Base-by-base conservation (phyloP, 1,140 invertebrate species). In the Drusus annulatus region DNA sequence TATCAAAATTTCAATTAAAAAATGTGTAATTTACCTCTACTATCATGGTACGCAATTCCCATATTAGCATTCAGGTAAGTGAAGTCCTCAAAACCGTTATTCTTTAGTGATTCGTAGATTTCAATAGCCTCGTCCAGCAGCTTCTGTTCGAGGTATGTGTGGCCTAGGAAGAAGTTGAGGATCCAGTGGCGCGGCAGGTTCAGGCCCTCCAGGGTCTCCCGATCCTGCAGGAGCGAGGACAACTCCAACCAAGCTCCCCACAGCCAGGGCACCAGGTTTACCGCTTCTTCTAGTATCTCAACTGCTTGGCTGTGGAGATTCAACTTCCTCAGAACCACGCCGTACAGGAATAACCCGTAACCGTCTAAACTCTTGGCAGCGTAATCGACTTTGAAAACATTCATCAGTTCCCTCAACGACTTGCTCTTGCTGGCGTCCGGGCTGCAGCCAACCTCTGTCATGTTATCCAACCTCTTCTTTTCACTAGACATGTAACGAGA, bases 181-280 rank as follows among this genome's bases (percentile, higher is more conserved):
- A 99, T 97, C 98, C 98, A 99, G 89, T 98, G 96, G 85, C 94
- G 92, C 0, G 97, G 97, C 28, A 98, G 86, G 52, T 91, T 88
- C 7, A 97, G 84, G 13, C 91, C 91, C 76, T 93, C 90, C 50
- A 97, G 84, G 50, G 91, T 91, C 80, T 92, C 95, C 86, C 93
- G 94, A 84, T 98, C 96, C 81, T 93, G 94, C 25, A 98, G 94
- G 0, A 99, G 88, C 2, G 93, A 92, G 5, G 96, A 93, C n/a
- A 99, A 87, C 88, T 99, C 98, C 36, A 97, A 89, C 96, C 98
- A 99, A 0, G 97, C 94, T 69, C 95, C 94, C 98, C 98, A 99
- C 78, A 97, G 92, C 83, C 96, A 93, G 13, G 97, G 97, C 81
- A 95, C 92, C 28, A 92, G 91, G 76, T 93, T 91, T 1, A 97